Evolutionary conservation across 2,113 vertebrate species (phyloP).

Genomic region (Xenopus laevis): DNA sequence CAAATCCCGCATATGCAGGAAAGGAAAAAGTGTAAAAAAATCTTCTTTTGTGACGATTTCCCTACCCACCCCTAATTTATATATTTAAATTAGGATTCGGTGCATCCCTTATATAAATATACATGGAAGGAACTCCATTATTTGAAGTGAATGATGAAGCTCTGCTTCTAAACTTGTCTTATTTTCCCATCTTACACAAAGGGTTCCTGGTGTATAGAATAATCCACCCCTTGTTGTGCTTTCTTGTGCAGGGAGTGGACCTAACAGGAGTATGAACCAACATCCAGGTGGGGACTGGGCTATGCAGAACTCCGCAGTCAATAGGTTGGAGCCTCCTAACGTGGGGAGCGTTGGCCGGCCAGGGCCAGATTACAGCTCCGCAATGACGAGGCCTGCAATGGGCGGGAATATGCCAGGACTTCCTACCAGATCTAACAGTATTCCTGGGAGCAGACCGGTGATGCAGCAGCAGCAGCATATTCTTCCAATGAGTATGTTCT

Average conservation of each 20-base stretch:
- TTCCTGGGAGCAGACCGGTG: conserved; percentile 70
- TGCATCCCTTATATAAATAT: too few species aligned
- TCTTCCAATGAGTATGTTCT: conserved; percentile 81
- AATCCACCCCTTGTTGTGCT: neutral
- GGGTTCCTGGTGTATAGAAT: too few species aligned
- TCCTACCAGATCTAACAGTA: conserved; percentile 75
- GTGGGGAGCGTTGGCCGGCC: conserved; percentile 68
- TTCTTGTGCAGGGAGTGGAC: conserved; percentile 54
- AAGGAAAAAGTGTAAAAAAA: too few species aligned
- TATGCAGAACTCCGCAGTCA: conserved; percentile 66
- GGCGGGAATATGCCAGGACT: conserved; percentile 62
- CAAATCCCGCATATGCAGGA: too few species aligned
- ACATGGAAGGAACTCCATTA: too few species aligned
- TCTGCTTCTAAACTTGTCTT: too few species aligned
- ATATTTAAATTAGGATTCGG: too few species aligned
- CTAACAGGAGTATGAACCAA: conserved; percentile 72
- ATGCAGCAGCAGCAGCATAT: conserved; percentile 86
- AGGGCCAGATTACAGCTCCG: conserved; percentile 65
- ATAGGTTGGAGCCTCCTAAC: conserved; percentile 64
- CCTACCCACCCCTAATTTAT: too few species aligned
- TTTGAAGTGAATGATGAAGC: too few species aligned
- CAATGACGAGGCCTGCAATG: conserved; percentile 64
- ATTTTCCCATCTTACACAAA: too few species aligned
- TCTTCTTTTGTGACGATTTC: too few species aligned
- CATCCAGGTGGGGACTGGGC: conserved; percentile 78